Evolutionary conservation across 2,797 vertebrate species (phyloP), one percentile per base, ranked within the genome.

Genomic region (Pseudochromis fuscus): DNA sequence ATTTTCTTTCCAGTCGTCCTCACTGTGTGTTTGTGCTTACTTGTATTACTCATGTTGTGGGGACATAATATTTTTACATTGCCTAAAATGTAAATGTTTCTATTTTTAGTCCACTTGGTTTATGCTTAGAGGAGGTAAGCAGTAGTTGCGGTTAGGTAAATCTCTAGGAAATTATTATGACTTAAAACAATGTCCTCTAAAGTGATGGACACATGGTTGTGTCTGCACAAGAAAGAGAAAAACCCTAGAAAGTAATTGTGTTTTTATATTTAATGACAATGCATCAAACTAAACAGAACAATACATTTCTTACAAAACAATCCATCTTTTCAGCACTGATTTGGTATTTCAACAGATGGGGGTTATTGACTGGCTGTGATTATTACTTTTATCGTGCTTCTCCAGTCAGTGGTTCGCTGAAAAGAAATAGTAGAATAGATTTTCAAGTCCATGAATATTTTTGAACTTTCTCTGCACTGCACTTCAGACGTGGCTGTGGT

Each of bases 331-430:
- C n/a, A 38, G 3, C 49, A 48, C 6, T 19, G 31, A 65, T 48
- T 56, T 57, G 19, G 27, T 9, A 1, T 79, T 72, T 51, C 15
- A 19, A 24, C 46, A 69, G 56, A 63, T 48, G 18, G 12, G 18
- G 12, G 56, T 63, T 70, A 60, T 57, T 53, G 70, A 65, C 31
- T 4, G 21, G 37, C 23, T 16, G 27, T 16, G 30, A 51, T 62
- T 10, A 44, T 42, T 53, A n/a, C 44, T 23, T 37, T 10, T 21
- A 7, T 44, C 33, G 28, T 45, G 18, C 11, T 42, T 45, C 48
- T 64, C 16, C 25, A 46, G 38, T 44, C 13, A 19, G 30, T 31
- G n/a, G 3, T 55, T 4, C 12, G 48, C 16, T 67, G 37, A 4
- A 63, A 11, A 33, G 4, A 68, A 56, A 58, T 37, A 37, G 8